Conservation (phyloP, 2,113 vertebrate genomes). For the Gasterosteus nipponicus region DNA sequence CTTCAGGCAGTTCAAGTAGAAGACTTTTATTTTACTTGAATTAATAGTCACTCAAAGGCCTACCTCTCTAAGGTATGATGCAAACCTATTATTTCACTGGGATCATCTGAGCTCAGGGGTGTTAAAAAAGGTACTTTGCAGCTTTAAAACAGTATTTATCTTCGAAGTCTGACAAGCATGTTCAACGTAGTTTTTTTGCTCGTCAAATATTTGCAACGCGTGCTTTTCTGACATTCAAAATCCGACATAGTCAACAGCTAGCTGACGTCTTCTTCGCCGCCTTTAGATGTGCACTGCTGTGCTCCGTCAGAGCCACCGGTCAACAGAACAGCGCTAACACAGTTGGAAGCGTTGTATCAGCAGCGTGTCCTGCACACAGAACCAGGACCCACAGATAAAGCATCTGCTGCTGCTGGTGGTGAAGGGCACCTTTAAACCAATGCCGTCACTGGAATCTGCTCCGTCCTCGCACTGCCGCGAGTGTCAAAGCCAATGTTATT, state of each 20-base stretch:
- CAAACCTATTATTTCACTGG: not conserved
- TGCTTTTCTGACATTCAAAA: not conserved
- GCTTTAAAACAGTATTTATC: not conserved
- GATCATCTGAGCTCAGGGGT: not conserved
- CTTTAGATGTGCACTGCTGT: not conserved
- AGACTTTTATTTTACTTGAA: no score
- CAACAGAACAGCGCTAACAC: not conserved
- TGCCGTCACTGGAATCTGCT: not conserved
- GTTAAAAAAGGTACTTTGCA: not conserved
- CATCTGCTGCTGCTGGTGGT: no score
- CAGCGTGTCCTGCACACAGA: not conserved
- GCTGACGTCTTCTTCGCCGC: not conserved
- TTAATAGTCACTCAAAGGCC: no score
- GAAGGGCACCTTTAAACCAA: not conserved
- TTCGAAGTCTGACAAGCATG: not conserved
- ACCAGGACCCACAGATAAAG: not conserved
- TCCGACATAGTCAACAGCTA: not conserved
- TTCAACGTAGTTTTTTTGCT: not conserved
- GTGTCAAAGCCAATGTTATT: not conserved
- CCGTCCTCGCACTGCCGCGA: not conserved
- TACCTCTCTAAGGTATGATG: no score
- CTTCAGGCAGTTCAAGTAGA: not conserved
- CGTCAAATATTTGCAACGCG: not conserved
- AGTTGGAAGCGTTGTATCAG: not conserved
- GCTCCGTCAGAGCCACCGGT: not conserved